phyloP scores from a whole-genome alignment of 2,797 vertebrate species.

The Myotis myotis region DNA sequence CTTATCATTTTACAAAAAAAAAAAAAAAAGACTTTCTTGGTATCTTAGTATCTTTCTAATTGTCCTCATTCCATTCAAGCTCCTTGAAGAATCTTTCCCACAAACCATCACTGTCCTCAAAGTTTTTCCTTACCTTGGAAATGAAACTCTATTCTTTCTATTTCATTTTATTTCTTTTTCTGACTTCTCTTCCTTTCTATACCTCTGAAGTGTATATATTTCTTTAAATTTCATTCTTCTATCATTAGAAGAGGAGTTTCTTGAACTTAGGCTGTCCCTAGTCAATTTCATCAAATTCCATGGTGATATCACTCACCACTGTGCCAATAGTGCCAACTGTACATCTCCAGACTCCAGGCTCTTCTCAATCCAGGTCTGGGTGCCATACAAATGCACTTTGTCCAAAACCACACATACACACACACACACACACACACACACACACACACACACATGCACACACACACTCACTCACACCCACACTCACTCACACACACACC shows the following conservation, averaged over 20 bases:
- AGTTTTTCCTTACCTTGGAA: not conserved
- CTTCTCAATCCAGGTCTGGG: too few relatives aligned
- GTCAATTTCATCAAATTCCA: not conserved
- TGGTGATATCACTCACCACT: not conserved
- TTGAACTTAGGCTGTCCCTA: not conserved
- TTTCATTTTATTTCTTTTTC: not conserved
- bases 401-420: not conserved
- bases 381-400: not conserved
- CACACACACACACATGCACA: too few relatives aligned
- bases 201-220: not conserved
- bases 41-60: not conserved
- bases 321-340: too few relatives aligned
- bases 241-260: not conserved
- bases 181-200: not conserved
- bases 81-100: not conserved
- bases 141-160: not conserved
- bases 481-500: not conserved
- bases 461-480: too few relatives aligned
- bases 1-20: conserved; percentile 20
- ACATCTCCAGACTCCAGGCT: not conserved
- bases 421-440: too few relatives aligned
- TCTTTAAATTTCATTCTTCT: not conserved
- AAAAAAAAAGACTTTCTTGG: conserved; percentile 19
- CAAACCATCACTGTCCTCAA: not conserved
- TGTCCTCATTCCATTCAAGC: not conserved